These are phyloP conservation scores for Rhynchomys soricoides DNA, from an alignment of 2,113 vertebrate genomes.

Conservation along the genomic window DNA sequence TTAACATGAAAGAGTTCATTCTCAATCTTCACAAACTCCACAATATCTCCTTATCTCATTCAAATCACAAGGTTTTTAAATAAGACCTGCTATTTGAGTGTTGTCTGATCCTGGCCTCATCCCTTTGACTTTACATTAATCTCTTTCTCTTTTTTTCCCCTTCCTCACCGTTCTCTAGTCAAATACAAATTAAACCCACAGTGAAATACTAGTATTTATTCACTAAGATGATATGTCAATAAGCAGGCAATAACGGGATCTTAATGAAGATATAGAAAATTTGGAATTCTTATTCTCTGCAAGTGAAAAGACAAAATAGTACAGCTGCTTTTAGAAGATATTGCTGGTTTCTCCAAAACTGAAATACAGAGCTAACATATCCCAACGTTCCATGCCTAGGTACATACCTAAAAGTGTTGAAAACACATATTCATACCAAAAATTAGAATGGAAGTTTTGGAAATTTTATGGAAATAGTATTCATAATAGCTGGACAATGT, in stretches of 20 bases:
- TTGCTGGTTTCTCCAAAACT: background rate
- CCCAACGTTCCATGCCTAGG: background rate
- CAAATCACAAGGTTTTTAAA: background rate
- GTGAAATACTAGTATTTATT: background rate
- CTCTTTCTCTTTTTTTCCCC: background rate
- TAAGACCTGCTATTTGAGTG: background rate
- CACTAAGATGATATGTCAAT: background rate
- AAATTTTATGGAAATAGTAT: background rate
- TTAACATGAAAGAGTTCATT: background rate
- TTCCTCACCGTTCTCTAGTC: background rate
- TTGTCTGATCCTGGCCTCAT: background rate
- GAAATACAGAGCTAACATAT: background rate
- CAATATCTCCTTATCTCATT: background rate
- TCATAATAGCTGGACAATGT: background rate
- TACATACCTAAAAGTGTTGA: background rate
- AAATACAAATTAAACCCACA: background rate
- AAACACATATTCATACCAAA: background rate
- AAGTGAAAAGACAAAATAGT: background rate
- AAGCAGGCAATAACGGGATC: background rate
- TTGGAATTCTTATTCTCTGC: background rate
- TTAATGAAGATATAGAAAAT: background rate
- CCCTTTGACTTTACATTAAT: background rate
- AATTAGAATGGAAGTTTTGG: no score
- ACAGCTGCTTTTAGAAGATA: background rate
- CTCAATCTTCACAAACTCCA: background rate